Percentiles rank a stretch among this genome's conserved stretches.
Conservation (phyloP, 2,113 vertebrate genomes). For the Tupaia chinensis region DNA sequence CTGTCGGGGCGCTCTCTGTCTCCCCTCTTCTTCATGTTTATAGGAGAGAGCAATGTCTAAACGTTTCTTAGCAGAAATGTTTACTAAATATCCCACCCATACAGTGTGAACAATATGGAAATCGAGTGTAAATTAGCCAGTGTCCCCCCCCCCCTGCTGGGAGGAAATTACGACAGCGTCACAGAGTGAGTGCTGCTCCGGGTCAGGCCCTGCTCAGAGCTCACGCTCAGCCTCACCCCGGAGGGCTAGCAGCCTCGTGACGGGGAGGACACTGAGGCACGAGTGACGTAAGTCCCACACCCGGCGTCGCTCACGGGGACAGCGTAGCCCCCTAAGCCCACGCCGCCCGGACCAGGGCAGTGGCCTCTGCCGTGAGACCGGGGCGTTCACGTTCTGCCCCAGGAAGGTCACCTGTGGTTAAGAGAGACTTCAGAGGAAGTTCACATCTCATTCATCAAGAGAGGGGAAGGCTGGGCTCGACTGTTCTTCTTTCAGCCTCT, state of each 20-base stretch:
- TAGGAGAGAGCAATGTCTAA: too few species aligned
- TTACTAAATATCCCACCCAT: not conserved
- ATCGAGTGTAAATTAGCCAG: not conserved
- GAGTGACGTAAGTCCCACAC: not conserved
- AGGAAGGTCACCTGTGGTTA: not conserved
- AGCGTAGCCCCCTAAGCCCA: not conserved
- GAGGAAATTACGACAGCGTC: not conserved
- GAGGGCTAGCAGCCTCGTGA: not conserved
- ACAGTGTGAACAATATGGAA: not conserved
- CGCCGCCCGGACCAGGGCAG: rapidly evolving
- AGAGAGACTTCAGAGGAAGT: constrained; percentile 32
- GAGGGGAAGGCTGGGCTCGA: constrained; percentile 12
- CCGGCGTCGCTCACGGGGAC: not conserved
- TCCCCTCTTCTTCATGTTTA: too few species aligned
- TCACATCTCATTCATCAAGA: constrained; percentile 51
- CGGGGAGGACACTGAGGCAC: not conserved
- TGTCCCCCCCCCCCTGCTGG: not conserved
- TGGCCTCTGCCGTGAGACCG: rapidly evolving
- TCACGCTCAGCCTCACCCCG: not conserved
- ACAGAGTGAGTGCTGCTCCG: rapidly evolving
- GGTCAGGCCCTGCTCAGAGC: not conserved
- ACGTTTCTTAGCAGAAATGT: too few species aligned
- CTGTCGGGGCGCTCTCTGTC: too few species aligned
- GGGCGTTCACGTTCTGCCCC: not conserved
- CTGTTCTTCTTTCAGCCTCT: not conserved